These are phyloP conservation scores for Lochmaea capreae DNA, from an alignment of 2,888 invertebrate species.

Conservation along the genomic window DNA sequence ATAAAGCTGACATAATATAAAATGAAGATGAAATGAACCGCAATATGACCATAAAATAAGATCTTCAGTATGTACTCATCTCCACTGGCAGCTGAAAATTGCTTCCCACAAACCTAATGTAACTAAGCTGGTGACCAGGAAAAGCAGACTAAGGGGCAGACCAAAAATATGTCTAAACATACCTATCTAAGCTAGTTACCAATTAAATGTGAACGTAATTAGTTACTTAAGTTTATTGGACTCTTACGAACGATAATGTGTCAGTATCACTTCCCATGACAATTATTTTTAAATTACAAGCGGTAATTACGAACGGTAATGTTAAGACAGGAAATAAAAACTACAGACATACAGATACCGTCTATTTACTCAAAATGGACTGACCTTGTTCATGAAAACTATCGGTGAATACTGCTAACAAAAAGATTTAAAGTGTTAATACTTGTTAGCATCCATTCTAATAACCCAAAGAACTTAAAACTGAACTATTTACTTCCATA, in stretches of 20 bases:
- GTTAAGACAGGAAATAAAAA: neutral
- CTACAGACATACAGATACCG: neutral
- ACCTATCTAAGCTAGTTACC: too few relatives aligned
- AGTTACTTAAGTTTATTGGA: too few relatives aligned
- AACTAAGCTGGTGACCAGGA: too few relatives aligned
- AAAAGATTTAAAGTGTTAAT: neutral
- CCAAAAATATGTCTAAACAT: too few relatives aligned
- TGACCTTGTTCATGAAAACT: conserved; percentile 1
- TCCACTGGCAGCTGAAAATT: too few relatives aligned
- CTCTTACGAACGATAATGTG: neutral
- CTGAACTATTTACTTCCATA: conserved; percentile 3
- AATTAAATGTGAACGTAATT: too few relatives aligned
- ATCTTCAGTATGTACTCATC: too few relatives aligned
- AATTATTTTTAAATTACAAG: neutral
- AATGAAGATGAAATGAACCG: too few relatives aligned
- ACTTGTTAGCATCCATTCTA: conserved; percentile 6
- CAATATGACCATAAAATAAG: too few relatives aligned
- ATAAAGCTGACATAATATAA: too few relatives aligned
- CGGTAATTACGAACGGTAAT: neutral
- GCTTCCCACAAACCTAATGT: too few relatives aligned
- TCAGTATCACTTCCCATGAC: neutral
- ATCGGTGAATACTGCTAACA: neutral
- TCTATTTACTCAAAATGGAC: neutral
- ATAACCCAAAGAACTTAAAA: neutral
- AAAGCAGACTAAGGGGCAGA: too few relatives aligned